Evolutionary conservation across 1,140 invertebrate genomes (phyloP).

Genomic region (Paracyclopina nana): DNA sequence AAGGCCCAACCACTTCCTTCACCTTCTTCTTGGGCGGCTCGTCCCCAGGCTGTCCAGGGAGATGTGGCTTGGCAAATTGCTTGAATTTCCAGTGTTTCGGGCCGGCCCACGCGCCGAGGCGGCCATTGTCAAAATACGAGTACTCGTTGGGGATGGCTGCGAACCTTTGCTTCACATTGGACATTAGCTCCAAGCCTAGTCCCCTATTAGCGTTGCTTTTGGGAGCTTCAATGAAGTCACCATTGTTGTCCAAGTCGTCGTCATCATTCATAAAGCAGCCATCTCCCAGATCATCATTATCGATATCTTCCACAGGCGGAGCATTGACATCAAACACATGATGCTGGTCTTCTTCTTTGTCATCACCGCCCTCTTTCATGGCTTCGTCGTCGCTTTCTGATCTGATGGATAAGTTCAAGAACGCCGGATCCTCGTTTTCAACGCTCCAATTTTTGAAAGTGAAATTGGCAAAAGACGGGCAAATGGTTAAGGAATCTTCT

Average conservation of each 20-base stretch:
- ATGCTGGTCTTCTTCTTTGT: no score
- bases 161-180: slow-evolving; percentile 22
- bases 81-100: slow-evolving; percentile 50
- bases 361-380: no score
- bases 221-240: no score
- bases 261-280: no score
- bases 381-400: no score
- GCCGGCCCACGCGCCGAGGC: slow-evolving; percentile 46
- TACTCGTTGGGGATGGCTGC: slow-evolving; percentile 36
- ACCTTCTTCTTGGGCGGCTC: slow-evolving; percentile 15
- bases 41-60: not conserved
- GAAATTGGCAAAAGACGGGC: slow-evolving; percentile 20
- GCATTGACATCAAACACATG: slow-evolving; percentile 29
- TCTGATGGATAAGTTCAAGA: no score
- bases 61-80: slow-evolving; percentile 26
- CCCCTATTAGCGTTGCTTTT: no score
- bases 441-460: slow-evolving; percentile 20
- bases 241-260: no score
- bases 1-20: slow-evolving; percentile 23
- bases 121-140: slow-evolving; percentile 39
- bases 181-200: no score
- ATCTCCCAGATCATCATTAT: slow-evolving; percentile 20
- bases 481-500: no score
- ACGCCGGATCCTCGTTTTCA: slow-evolving; percentile 18
- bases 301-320: slow-evolving; percentile 23